Conservation (phyloP, 2,797 vertebrate genomes). For the Bovichtus diacanthus region DNA sequence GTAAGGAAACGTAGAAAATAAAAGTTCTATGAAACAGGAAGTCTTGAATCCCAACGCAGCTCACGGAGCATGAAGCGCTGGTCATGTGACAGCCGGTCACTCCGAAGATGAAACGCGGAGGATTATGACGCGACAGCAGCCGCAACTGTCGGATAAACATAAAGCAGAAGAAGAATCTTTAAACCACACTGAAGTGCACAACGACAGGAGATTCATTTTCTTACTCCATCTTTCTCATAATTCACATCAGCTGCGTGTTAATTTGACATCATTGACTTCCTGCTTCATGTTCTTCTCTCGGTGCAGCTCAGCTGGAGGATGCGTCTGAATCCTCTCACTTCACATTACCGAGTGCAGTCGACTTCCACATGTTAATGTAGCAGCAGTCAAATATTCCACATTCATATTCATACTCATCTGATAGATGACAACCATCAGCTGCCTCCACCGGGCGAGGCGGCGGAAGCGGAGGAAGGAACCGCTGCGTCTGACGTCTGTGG, state of each 20-base stretch:
- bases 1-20: too few relatives aligned
- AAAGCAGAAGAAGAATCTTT: too few relatives aligned
- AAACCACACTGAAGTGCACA: not conserved
- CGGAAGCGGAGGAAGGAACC: constrained; percentile 11
- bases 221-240: too few relatives aligned
- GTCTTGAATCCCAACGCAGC: too few relatives aligned
- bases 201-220: not conserved
- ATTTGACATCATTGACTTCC: constrained; percentile 31
- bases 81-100: too few relatives aligned
- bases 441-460: not conserved
- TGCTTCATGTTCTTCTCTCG: constrained; percentile 8
- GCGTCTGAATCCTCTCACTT: constrained; percentile 26
- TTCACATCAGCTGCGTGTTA: constrained; percentile 16
- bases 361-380: constrained; percentile 19
- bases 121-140: too few relatives aligned
- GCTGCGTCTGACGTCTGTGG: constrained; percentile 22
- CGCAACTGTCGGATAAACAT: too few relatives aligned
- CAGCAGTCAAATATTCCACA: constrained; percentile 17
- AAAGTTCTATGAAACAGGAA: too few relatives aligned
- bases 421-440: constrained; percentile 38
- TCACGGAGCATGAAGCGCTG: too few relatives aligned
- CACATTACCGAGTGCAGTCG: constrained; percentile 23
- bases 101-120: too few relatives aligned
- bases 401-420: constrained; percentile 52
- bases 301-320: constrained; percentile 25